These are phyloP conservation scores for Standfussiana lucernea DNA, from an alignment of 2,888 invertebrate genomes.

Conservation along the genomic window DNA sequence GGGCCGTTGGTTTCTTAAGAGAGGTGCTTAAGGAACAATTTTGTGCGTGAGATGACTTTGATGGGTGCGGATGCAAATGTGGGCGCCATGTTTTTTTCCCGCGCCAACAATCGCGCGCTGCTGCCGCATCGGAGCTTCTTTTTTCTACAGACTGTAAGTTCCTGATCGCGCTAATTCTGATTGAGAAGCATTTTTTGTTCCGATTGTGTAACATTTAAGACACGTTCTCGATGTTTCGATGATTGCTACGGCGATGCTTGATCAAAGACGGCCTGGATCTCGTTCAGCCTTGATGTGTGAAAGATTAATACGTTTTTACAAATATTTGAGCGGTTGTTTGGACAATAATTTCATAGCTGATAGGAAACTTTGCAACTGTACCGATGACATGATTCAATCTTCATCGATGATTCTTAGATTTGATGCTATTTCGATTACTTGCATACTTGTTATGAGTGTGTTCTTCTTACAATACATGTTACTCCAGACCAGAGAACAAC, in stretches of 20 bases:
- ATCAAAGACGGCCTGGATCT: constrained; percentile 76
- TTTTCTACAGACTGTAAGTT: constrained; percentile 73
- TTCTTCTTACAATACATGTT: not conserved
- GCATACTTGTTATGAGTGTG: not conserved
- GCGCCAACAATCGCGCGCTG: constrained; percentile 79
- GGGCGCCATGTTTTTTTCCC: constrained; percentile 81
- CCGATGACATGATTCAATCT: constrained; percentile 62
- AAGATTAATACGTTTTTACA: constrained; percentile 76
- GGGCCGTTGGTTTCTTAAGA: constrained; percentile 70
- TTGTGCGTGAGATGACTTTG: constrained; percentile 74
- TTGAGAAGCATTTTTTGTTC: constrained; percentile 78
- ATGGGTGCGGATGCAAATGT: constrained; percentile 74
- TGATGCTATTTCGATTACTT: constrained; percentile 26
- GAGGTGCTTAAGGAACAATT: constrained; percentile 75
- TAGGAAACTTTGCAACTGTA: constrained; percentile 65
- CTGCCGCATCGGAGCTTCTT: constrained; percentile 79
- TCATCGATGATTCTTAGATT: constrained; percentile 46
- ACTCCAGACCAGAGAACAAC: not conserved
- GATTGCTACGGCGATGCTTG: constrained; percentile 72
- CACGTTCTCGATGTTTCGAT: constrained; percentile 71
- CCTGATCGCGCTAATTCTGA: constrained; percentile 79
- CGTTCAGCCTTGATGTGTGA: constrained; percentile 70
- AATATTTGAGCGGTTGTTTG: constrained; percentile 73
- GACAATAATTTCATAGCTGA: constrained; percentile 57
- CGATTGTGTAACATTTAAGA: constrained; percentile 72